Evolutionary conservation across 2,797 vertebrate genomes (phyloP).

Genomic region (Helarctos malayanus): DNA sequence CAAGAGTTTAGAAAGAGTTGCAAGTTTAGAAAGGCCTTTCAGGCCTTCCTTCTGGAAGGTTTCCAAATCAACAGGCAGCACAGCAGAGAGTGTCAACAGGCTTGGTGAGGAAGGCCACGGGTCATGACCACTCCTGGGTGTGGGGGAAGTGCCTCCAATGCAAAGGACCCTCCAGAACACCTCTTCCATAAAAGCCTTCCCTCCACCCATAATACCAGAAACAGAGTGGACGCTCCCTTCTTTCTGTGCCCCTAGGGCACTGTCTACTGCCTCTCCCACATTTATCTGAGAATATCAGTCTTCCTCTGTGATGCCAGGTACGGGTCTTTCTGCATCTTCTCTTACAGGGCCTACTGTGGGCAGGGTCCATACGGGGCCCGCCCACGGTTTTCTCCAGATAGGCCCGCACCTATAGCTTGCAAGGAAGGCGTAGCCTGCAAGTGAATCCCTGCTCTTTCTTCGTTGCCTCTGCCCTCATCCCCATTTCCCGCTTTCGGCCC

Average conservation of each 20-base stretch:
- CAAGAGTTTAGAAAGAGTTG: constrained; percentile 14
- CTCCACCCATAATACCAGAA: neutral
- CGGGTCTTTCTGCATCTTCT: neutral
- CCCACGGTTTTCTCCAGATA: neutral
- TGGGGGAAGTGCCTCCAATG: neutral
- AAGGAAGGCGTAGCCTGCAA: neutral
- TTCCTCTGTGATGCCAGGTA: neutral
- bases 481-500: neutral
- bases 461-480: neutral
- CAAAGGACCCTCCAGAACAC: neutral
- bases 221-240: neutral
- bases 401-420: neutral
- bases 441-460: neutral
- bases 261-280: neutral
- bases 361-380: neutral
- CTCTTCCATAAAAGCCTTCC: neutral
- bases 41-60: constrained; percentile 39
- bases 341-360: neutral
- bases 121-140: neutral
- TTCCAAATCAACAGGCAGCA: constrained; percentile 78
- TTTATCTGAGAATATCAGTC: neutral
- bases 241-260: neutral
- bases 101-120: constrained; percentile 48
- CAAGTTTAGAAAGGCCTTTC: constrained; percentile 11
- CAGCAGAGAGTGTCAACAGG: constrained; percentile 26